Conservation (phyloP, 2,888 invertebrate species). For the Agrotis puta region DNA sequence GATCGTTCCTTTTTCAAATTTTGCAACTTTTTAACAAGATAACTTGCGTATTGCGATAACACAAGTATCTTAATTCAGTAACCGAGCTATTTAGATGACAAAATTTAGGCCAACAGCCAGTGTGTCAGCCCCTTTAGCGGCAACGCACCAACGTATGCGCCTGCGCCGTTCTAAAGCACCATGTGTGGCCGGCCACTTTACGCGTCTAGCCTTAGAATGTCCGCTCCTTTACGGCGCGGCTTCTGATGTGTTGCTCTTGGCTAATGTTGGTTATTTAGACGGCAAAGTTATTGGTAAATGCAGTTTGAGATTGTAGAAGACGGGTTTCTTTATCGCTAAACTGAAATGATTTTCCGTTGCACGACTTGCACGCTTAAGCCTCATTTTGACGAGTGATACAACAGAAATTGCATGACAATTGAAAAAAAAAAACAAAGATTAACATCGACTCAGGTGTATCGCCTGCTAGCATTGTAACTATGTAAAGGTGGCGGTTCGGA, state of each 20-base stretch:
- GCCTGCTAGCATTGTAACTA: not conserved
- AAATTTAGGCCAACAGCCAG: not conserved
- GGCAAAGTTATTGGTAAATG: not conserved
- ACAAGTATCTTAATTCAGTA: not conserved
- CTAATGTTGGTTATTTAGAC: constrained; percentile 16
- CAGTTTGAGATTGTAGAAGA: not conserved
- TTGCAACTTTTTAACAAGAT: not conserved
- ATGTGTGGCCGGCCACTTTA: constrained; percentile 64
- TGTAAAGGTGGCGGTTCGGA: too few relatives aligned
- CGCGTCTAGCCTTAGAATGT: constrained; percentile 47
- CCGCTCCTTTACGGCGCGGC: constrained; percentile 35
- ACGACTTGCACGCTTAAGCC: too few relatives aligned
- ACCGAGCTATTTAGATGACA: not conserved
- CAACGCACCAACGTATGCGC: constrained; percentile 22
- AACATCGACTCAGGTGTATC: not conserved
- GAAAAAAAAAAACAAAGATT: not conserved
- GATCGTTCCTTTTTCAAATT: not conserved
- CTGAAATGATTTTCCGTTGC: not conserved
- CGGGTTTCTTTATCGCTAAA: not conserved
- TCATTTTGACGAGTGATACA: too few relatives aligned
- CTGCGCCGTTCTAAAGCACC: constrained; percentile 32
- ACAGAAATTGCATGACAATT: too few relatives aligned
- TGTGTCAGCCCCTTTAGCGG: not conserved
- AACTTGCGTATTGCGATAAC: not conserved
- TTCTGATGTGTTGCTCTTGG: constrained; percentile 6